Percentiles rank a stretch among this genome's conserved stretches.
Conservation (phyloP, 2,113 vertebrate genomes). For the Bolborhynchus lineola region DNA sequence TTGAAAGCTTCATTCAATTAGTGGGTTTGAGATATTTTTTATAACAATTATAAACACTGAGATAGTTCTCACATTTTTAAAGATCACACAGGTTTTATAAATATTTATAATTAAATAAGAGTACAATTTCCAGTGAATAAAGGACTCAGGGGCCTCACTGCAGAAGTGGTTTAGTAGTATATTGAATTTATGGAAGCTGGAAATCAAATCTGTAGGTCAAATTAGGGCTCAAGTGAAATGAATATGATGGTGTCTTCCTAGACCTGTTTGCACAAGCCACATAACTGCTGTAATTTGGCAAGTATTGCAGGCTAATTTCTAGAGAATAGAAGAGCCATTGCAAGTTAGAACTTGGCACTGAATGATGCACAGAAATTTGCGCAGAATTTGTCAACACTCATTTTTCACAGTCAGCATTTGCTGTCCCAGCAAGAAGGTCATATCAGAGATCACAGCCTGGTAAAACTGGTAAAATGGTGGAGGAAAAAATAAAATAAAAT, state of each 20-base stretch:
- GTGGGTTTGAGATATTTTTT: slow-evolving; percentile 46
- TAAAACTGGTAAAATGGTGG: not conserved
- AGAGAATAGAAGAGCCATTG: not conserved
- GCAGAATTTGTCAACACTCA: slow-evolving; percentile 30
- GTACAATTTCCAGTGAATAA: not conserved
- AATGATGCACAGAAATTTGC: not conserved
- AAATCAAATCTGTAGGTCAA: slow-evolving; percentile 39
- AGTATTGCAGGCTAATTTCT: slow-evolving; percentile 15
- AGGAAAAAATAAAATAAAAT: not conserved
- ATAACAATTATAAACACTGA: slow-evolving; percentile 68
- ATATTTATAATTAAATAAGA: slow-evolving; percentile 54
- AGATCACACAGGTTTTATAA: slow-evolving; percentile 44
- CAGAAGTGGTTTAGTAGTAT: not conserved
- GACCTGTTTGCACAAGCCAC: not conserved
- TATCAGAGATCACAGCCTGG: not conserved
- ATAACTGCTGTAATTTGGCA: slow-evolving; percentile 1
- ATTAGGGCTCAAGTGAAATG: not conserved
- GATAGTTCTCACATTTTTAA: slow-evolving; percentile 58
- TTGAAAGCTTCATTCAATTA: slow-evolving; percentile 71
- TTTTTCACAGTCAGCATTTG: slow-evolving; percentile 26
- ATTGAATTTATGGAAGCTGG: not conserved
- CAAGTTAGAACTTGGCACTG: slow-evolving; percentile 18
- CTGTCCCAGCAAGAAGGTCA: not conserved
- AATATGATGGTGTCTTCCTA: not conserved
- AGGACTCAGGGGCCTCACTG: not conserved